Evolutionary conservation across 2,797 vertebrate genomes (phyloP).

Genomic region (Eulemur rubriventer): DNA sequence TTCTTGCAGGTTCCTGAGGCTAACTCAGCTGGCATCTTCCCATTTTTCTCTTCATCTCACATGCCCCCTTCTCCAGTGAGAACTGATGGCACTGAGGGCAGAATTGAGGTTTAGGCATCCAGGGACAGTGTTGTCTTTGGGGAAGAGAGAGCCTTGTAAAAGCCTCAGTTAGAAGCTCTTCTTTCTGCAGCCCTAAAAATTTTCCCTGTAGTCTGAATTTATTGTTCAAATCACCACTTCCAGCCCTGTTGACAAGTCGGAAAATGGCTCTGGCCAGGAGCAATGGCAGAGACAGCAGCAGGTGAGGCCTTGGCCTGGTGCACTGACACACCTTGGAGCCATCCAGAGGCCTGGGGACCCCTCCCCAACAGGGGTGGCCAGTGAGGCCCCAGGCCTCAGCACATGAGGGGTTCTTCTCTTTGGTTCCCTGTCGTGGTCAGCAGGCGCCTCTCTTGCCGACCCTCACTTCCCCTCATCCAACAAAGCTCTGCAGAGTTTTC

Average conservation of each 20-base stretch:
- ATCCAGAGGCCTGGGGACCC: neutral
- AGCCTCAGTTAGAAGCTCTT: neutral
- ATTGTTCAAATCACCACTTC: neutral
- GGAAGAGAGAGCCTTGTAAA: neutral
- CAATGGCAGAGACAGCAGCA: neutral
- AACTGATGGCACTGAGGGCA: neutral
- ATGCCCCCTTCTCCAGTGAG: neutral
- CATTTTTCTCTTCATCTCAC: neutral
- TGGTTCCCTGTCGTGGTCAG: neutral
- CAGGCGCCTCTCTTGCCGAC: neutral
- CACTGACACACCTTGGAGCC: neutral
- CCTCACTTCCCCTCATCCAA: neutral
- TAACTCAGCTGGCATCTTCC: neutral
- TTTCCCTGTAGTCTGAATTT: neutral
- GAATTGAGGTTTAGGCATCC: neutral
- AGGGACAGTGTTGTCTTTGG: neutral
- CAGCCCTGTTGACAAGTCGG: neutral
- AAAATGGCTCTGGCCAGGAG: neutral
- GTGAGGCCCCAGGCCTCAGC: neutral
- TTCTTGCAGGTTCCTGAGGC: neutral
- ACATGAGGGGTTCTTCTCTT: neutral
- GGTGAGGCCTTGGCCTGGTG: neutral
- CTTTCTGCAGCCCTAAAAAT: neutral
- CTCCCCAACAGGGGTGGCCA: neutral
- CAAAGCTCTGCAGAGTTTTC: neutral